Evolutionary conservation across 2,113 vertebrate species (phyloP).

Genomic region (Rutilus rutilus): DNA sequence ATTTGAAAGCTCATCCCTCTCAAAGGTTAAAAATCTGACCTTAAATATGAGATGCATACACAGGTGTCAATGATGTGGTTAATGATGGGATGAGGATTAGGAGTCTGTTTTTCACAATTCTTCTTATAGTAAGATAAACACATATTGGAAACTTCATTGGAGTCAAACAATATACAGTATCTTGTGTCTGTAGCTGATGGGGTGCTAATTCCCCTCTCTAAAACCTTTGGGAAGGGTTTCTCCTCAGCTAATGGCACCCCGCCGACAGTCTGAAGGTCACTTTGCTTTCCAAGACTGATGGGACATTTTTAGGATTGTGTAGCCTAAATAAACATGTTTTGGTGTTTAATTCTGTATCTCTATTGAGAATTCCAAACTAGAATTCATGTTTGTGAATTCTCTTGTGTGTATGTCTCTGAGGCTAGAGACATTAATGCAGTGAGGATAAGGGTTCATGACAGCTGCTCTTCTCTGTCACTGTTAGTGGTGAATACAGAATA

Average conservation of each 20-base stretch:
- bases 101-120: conserved; percentile 7
- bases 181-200: conserved; percentile 35
- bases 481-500: conserved; percentile 44
- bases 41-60: background rate
- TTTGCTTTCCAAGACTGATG: background rate
- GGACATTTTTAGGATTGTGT: background rate
- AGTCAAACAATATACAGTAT: conserved; percentile 3
- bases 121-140: conserved; percentile 6
- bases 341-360: background rate
- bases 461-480: conserved; percentile 43
- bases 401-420: background rate
- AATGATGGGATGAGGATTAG: conserved; percentile 5
- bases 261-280: conserved; percentile 28
- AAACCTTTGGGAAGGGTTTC: conserved; percentile 25
- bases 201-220: conserved; percentile 30
- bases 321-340: background rate
- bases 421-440: background rate
- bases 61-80: background rate
- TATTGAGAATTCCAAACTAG: background rate
- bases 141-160: background rate
- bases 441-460: conserved; percentile 21
- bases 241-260: background rate
- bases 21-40: background rate
- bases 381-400: conserved; percentile 14
- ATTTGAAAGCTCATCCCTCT: background rate